Conservation (phyloP, 1,140 invertebrate species). For the Leptopilina boulardi region DNA sequence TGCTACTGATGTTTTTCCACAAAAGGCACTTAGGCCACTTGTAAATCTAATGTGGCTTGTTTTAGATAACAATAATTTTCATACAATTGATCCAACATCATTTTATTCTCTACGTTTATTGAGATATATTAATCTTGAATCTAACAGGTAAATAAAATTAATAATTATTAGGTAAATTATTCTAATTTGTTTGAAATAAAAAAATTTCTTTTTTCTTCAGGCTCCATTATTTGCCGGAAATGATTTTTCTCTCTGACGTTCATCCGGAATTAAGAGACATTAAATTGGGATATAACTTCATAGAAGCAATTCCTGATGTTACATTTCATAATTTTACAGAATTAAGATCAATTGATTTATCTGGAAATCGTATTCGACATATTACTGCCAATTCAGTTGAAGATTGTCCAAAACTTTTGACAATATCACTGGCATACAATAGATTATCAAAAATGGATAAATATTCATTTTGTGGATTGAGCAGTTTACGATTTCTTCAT, state of each 20-base stretch:
- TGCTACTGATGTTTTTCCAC: conserved; percentile 85
- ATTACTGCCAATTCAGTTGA: conserved; percentile 62
- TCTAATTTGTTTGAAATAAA: background rate
- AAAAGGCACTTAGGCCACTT: conserved; percentile 83
- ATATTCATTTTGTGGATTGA: conserved; percentile 81
- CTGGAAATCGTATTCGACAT: conserved; percentile 68
- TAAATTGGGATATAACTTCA: conserved; percentile 82
- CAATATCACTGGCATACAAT: conserved; percentile 76
- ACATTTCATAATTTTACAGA: conserved; percentile 82
- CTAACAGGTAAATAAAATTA: conserved; percentile 77
- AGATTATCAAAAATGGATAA: conserved; percentile 82
- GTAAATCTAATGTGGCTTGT: conserved; percentile 88
- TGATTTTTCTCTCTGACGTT: conserved; percentile 81
- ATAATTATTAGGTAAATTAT: background rate
- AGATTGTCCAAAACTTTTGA: conserved; percentile 70
- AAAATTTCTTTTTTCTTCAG: conserved; percentile 60
- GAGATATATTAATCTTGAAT: conserved; percentile 90
- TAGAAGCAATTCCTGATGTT: conserved; percentile 82
- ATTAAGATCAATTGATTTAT: conserved; percentile 68
- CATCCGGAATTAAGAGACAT: conserved; percentile 87
- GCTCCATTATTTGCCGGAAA: conserved; percentile 79
- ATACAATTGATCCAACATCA: conserved; percentile 79
- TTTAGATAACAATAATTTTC: conserved; percentile 91
- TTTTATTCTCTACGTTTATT: conserved; percentile 83
- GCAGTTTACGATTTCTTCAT: conserved; percentile 68